Evolutionary conservation across 2,113 vertebrate species (phyloP).

Genomic region (Ancistrus triradiatus): DNA sequence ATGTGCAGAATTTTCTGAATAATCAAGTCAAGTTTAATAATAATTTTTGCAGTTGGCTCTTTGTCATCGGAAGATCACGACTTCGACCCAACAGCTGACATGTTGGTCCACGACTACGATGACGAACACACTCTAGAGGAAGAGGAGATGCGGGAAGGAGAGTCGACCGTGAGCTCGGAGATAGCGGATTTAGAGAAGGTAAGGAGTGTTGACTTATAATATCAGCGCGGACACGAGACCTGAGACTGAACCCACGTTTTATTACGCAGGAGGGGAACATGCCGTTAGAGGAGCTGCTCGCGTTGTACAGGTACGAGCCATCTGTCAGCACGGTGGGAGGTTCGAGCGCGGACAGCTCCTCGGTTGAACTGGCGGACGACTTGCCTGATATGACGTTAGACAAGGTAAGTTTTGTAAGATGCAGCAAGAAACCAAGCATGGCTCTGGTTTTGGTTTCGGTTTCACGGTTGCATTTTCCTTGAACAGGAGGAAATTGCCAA

Average conservation of each 20-base stretch:
- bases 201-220: not conserved
- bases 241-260: not conserved
- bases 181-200: constrained; percentile 87
- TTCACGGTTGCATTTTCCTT: not conserved
- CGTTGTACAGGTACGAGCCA: constrained; percentile 82
- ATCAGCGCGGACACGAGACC: not conserved
- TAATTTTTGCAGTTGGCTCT: constrained; percentile 73
- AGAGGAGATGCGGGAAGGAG: constrained; percentile 83
- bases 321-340: constrained; percentile 66
- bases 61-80: constrained; percentile 89
- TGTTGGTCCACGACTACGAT: constrained; percentile 85
- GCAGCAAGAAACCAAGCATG: too few species aligned
- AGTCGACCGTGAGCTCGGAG: constrained; percentile 77
- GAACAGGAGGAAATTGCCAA: constrained; percentile 84
- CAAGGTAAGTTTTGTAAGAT: constrained; percentile 68
- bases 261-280: constrained; percentile 79
- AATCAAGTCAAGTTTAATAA: too few species aligned
- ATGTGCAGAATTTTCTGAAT: too few species aligned
- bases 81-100: constrained; percentile 85
- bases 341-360: constrained; percentile 78
- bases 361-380: constrained; percentile 84
- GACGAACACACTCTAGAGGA: constrained; percentile 84
- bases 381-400: constrained; percentile 87
- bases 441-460: too few species aligned
- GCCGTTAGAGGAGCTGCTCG: constrained; percentile 82